A percentile compares a stretch with the other conserved stretches of the same genome.
These are phyloP conservation scores for Hoplodrina ambigua DNA, from an alignment of 2,888 invertebrate genomes.

Conservation along the genomic window DNA sequence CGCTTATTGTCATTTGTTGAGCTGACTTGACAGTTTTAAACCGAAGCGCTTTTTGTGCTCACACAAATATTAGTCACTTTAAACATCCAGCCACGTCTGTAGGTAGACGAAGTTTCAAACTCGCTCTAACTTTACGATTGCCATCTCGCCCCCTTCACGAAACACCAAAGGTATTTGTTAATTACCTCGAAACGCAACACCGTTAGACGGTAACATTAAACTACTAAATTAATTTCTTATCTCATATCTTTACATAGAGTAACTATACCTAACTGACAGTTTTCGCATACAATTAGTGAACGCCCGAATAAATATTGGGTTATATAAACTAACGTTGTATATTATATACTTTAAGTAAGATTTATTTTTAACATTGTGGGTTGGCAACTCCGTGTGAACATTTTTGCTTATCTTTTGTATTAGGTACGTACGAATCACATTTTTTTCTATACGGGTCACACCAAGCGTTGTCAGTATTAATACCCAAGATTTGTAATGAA, in stretches of 20 bases:
- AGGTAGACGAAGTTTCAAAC: constrained; percentile 44
- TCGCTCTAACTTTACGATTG: constrained; percentile 72
- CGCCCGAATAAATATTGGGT: constrained; percentile 63
- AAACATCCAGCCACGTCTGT: constrained; percentile 45
- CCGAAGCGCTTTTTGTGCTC: constrained; percentile 49
- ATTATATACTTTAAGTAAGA: constrained; percentile 20
- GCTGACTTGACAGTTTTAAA: constrained; percentile 79
- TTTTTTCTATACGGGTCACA: too few relatives aligned
- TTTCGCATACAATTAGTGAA: constrained; percentile 67
- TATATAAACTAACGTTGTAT: constrained; percentile 38
- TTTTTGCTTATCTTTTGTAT: constrained; percentile 39
- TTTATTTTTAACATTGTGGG: constrained; percentile 28
- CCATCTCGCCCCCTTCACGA: constrained; percentile 60
- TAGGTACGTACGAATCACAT: too few relatives aligned
- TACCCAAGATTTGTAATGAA: not conserved
- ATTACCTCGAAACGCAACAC: constrained; percentile 68
- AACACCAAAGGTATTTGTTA: constrained; percentile 71
- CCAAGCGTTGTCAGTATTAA: too few relatives aligned
- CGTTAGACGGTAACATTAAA: constrained; percentile 69
- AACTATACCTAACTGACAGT: constrained; percentile 59
- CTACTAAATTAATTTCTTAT: constrained; percentile 69
- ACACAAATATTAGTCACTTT: constrained; percentile 45
- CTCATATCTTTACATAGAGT: constrained; percentile 65
- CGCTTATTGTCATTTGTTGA: constrained; percentile 80
- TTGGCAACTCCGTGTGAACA: constrained; percentile 52